Percentiles rank a stretch among this genome's conserved stretches.
phyloP scores from a whole-genome alignment of 2,888 invertebrate genomes.

The Pyrrhia umbra region DNA sequence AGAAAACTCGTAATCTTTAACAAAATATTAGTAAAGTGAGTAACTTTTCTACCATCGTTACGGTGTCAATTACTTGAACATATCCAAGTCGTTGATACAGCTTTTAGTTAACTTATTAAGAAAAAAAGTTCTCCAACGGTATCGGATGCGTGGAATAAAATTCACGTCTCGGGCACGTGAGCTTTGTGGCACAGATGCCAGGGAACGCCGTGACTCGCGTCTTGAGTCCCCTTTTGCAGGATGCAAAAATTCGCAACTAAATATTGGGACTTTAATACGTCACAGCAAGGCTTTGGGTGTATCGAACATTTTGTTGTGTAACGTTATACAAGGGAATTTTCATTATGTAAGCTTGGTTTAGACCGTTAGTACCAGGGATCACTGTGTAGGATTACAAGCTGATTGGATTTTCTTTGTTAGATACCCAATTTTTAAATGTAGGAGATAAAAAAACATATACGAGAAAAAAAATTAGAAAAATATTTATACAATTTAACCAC shows the following conservation, averaged over 20 bases:
- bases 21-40: constrained; percentile 17
- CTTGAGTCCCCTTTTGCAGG: constrained; percentile 38
- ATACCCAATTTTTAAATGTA: too few relatives aligned
- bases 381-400: constrained; percentile 19
- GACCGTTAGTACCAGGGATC: constrained; percentile 20
- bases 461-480: too few relatives aligned
- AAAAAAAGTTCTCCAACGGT: constrained; percentile 64
- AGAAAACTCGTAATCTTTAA: constrained; percentile 25
- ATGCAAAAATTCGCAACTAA: constrained; percentile 57
- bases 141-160: constrained; percentile 78
- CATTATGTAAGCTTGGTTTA: constrained; percentile 9
- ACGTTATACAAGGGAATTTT: not conserved
- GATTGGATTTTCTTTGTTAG: constrained; percentile 34
- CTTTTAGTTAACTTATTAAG: constrained; percentile 29
- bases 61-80: constrained; percentile 24
- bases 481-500: too few relatives aligned
- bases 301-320: constrained; percentile 8
- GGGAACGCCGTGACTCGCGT: constrained; percentile 62
- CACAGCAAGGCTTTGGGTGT: constrained; percentile 28
- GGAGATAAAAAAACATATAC: too few relatives aligned
- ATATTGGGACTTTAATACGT: constrained; percentile 64
- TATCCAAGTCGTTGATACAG: constrained; percentile 23
- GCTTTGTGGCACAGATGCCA: constrained; percentile 71
- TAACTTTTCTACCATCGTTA: constrained; percentile 35
- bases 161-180: constrained; percentile 73